Base-by-base conservation (phyloP, 2,888 invertebrate genomes). In the Esperia sulphurella region DNA sequence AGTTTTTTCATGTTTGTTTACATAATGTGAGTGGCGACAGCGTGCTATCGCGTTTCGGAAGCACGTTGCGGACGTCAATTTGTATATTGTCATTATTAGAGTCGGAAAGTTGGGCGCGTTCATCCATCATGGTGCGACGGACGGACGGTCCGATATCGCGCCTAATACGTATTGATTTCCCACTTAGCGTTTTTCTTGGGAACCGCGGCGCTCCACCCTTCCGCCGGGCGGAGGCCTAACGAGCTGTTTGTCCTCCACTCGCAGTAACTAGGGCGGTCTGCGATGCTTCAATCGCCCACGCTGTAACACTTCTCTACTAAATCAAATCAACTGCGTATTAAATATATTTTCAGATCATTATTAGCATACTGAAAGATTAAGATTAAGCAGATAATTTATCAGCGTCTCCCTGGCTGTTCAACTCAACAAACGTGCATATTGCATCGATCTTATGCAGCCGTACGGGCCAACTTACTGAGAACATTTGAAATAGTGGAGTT, bases 91-190 rank as follows among this genome's bases (percentile, higher is more conserved):
- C 89, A 88, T 88, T 87, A 87, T 88, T 83, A 84, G 79, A 88
- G 78, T 72, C 78, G 72, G 76, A 85, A 85, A 82, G 86, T 85
- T 76, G 79, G 86, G 81, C 71, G 76, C 78, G 81, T 84, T 79
- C 89, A 89, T 89, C 89, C 86, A 89, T 89, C 89, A 89, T 86
- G 74, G 77, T 67, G 78, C 85, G 88, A 88, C 88, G 86, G 79
- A 77, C 77, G 76, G 76, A 70, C 79, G 83, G 81, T 75, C 82
- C 83, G 88, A 88, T 88, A 87, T 86, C 86, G 78, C 85, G 83
- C 85, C 86, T 88, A 88, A 88, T 88, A 87, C 83, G 84, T 89
- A 89, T 89, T 89, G 89, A 89, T 88, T 89, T 86, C 84, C 87
- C 85, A 88, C 89, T 89, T 89, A 88, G 83, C 86, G 83, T 80